Conservation (phyloP, 2,113 vertebrate genomes). For the Eretmodus cyanostictus region DNA sequence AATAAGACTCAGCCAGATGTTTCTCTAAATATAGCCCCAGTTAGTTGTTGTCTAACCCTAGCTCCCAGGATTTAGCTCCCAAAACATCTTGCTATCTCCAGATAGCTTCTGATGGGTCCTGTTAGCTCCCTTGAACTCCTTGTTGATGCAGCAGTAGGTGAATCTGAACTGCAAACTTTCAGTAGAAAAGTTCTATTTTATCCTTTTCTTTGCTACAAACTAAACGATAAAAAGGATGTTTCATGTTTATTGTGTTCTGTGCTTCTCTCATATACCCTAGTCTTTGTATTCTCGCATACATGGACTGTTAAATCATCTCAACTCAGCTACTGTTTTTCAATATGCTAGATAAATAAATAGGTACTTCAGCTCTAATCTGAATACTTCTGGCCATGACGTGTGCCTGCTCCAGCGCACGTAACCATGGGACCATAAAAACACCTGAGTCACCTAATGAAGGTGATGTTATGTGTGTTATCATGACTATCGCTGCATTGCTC, state of each 20-base stretch:
- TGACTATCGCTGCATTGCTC: neutral
- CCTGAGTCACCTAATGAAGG: neutral
- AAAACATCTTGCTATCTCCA: neutral
- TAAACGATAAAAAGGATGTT: neutral
- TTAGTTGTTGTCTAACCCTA: neutral
- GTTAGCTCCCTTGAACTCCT: neutral
- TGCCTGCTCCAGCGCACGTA: neutral
- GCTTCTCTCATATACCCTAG: neutral
- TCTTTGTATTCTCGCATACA: neutral
- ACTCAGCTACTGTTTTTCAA: neutral
- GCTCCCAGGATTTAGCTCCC: neutral
- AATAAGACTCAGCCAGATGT: neutral
- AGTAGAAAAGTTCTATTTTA: neutral
- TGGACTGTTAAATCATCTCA: neutral
- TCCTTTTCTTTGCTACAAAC: neutral
- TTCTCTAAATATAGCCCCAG: neutral
- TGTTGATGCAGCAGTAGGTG: neutral
- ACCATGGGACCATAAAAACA: neutral
- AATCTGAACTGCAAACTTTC: neutral
- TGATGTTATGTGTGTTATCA: neutral
- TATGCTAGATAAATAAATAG: neutral
- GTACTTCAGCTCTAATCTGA: neutral
- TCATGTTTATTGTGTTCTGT: neutral
- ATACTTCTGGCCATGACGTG: neutral
- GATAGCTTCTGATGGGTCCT: neutral